These are phyloP conservation scores for Dendrolimus kikuchii DNA, from an alignment of 1,140 invertebrate species.

Conservation along the genomic window DNA sequence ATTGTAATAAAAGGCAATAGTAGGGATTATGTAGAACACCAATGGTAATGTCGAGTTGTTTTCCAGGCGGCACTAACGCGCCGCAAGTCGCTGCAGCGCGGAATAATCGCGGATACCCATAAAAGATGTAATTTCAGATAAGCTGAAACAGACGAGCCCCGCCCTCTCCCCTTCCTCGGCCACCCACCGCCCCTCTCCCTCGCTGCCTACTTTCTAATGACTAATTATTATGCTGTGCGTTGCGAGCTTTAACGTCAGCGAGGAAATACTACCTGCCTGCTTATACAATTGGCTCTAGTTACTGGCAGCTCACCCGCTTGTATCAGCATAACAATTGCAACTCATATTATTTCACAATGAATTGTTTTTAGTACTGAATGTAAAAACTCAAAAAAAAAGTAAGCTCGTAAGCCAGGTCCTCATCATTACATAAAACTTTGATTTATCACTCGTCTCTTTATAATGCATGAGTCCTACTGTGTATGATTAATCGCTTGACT, in stretches of 20 bases:
- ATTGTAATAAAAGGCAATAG: constrained; percentile 61
- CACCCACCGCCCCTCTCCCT: constrained; percentile 28
- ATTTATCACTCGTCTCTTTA: no score
- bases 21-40: constrained; percentile 58
- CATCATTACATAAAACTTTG: no score
- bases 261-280: constrained; percentile 34
- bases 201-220: constrained; percentile 69
- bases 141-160: constrained; percentile 68
- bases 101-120: constrained; percentile 71
- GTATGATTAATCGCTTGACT: no score
- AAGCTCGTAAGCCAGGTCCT: no score
- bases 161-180: constrained; percentile 29
- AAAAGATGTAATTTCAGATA: constrained; percentile 73
- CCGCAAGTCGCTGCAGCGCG: constrained; percentile 65
- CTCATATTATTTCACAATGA: no score
- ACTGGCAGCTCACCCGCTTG: constrained; percentile 26
- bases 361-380: no score
- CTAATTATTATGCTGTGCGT: constrained; percentile 72
- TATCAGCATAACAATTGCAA: no score
- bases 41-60: constrained; percentile 55
- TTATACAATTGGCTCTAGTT: constrained; percentile 24
- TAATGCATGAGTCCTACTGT: no score
- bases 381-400: no score
- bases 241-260: constrained; percentile 60
- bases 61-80: constrained; percentile 55